Base-by-base conservation (phyloP, 2,888 invertebrate species). In the Euproctis similis region DNA sequence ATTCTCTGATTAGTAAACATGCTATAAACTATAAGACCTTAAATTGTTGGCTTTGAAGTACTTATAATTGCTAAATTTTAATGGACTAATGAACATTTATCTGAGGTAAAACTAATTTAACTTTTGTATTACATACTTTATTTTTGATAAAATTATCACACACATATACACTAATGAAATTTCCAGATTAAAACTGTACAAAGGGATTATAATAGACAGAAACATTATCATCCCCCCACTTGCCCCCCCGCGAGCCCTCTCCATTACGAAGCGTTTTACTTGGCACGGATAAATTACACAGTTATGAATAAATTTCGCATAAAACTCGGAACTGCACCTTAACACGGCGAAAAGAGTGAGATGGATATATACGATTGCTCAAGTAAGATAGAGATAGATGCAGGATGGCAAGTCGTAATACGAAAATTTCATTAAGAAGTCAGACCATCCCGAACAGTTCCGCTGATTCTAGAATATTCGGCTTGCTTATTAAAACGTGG, bases 271-370 rank as follows among this genome's bases (percentile, higher is more conserved):
- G 63, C 74, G 69, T 74, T 80, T 78, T 73, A 75, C 80, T 78
- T 64, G 61, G 61, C 69, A 58, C 62, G 77, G 80, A 82, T 85
- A 80, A 84, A 85, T 85, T 85, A 85, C 80, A 66, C 72, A 70
- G 84, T 85, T 85, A 85, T 85, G 85, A 85, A 85, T 85, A 85
- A 85, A 85, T 85, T 84, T 85, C 78, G 63, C 82, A 85, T 85
- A 85, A 85, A 85, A 81, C 76, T 81, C 69, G 47, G 59, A 60
- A 77, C 68, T 82, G 85, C 82, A 84, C 82, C 82, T 82, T 78
- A 66, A 73, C 73, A 72, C 57, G 66, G 51, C 42, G 68, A 77
- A 53, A n/a, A 55, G 74, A 51, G 76, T 73, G 42, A 49, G 63
- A 13, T 34, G 32, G 42, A n/a, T n/a, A 53, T 64, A 57, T 47